Evolutionary conservation across 92 coral and sea anemone genomes (phyloP), one percentile per base, ranked within the genome.

Genomic region (Phenganax marumi): DNA sequence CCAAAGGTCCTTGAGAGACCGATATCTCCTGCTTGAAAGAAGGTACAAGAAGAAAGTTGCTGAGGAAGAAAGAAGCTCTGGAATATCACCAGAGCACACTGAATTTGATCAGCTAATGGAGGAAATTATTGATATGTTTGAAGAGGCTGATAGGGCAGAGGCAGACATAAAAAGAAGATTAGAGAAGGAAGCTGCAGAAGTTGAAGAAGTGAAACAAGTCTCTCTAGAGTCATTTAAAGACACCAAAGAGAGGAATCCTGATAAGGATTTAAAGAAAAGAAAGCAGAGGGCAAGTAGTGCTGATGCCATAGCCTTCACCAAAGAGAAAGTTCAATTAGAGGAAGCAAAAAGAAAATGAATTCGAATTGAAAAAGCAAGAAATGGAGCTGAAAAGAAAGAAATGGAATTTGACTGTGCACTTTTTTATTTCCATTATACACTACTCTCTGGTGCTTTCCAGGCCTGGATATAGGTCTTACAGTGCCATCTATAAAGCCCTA

Each of bases 51-150:
- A 86, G 83, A 86, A 86, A 51, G 63, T 86, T 22, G n/a, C 24
- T 61, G 81, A 86, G 69, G 82, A 84, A 48, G 81, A 87, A 51
- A 58, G 62, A 79, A 82, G 58, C 57, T 65, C 84, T 65, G 91
- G 91, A 23, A 88, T 75, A 48, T 52, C 68, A 51, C 89, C 86
- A n/a, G 91, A 88, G 71, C 76, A 56, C 48, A 62, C 81, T 69
- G 89, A 80, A 81, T 75, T 79, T 54, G 89, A 85, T 81, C 82
- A 25, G 81, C 64, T 65, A 62, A 88, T 79, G 88, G 86, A 80
- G 60, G 89, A 84, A 50, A 88, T 84, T 51, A 68, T 85, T 55
- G 70, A 71, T 68, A 57, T 84, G 57, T 84, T 85, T 77, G 83
- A 76, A 70, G 89, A 85, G 61, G 55, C 76, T 54, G 84, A 79